Evolutionary conservation across 1,140 invertebrate species (phyloP).

Genomic region (Lepidotrigona ventralis): DNA sequence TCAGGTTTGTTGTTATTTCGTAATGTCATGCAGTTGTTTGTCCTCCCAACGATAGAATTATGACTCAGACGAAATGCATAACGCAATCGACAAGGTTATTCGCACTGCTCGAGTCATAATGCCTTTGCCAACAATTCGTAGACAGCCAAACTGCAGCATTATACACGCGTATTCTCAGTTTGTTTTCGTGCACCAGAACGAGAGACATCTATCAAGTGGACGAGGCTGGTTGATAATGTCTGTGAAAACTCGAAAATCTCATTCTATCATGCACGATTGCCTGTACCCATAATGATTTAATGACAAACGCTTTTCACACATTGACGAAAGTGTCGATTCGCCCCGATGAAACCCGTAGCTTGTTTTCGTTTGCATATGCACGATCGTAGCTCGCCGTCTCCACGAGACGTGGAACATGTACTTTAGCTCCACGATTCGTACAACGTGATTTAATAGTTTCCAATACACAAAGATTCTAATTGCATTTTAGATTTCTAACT

Average conservation of each 20-base stretch:
- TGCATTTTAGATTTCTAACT: slow-evolving; percentile 9
- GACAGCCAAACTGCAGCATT: slow-evolving; percentile 14
- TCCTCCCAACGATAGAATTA: slow-evolving; percentile 53
- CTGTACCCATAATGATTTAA: slow-evolving; percentile 17
- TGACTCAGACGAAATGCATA: slow-evolving; percentile 70
- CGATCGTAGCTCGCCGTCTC: background rate
- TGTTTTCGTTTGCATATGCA: slow-evolving; percentile 1
- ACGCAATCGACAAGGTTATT: slow-evolving; percentile 72
- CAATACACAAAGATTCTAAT: slow-evolving; percentile 20
- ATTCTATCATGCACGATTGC: slow-evolving; percentile 10
- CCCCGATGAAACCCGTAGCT: background rate
- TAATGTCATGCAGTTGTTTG: slow-evolving; percentile 68
- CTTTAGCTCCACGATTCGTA: slow-evolving; percentile 37
- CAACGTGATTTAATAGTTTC: slow-evolving; percentile 44
- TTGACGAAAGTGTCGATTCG: slow-evolving; percentile 12
- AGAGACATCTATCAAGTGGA: slow-evolving; percentile 42
- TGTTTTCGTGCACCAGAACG: slow-evolving; percentile 17
- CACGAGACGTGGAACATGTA: slow-evolving; percentile 45
- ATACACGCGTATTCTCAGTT: slow-evolving; percentile 29
- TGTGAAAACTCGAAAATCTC: slow-evolving; percentile 19
- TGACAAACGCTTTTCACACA: slow-evolving; percentile 39
- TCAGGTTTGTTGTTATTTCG: slow-evolving; percentile 57
- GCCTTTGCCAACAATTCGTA: slow-evolving; percentile 52
- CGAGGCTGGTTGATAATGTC: slow-evolving; percentile 35
- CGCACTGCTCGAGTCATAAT: slow-evolving; percentile 50